Conservation (phyloP, 2,888 invertebrate species). For the Xanthia togata region DNA sequence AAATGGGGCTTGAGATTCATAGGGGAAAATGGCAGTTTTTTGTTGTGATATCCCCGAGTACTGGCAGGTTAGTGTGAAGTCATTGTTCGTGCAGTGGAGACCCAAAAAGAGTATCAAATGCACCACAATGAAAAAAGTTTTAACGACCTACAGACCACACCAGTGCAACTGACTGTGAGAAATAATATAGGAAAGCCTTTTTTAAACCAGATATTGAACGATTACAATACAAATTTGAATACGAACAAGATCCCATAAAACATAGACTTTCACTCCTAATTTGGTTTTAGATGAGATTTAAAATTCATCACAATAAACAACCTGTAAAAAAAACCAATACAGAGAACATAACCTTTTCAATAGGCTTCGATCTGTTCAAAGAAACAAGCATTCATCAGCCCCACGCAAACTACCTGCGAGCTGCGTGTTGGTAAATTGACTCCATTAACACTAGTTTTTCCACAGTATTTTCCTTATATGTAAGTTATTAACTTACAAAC, state of each 20-base stretch:
- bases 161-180: not conserved
- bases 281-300: not conserved
- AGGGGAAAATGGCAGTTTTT: slow-evolving; percentile 17
- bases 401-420: slow-evolving; percentile 33
- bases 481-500: slow-evolving; percentile 16
- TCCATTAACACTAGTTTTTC: slow-evolving; percentile 36
- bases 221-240: not conserved
- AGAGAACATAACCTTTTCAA: slow-evolving; percentile 25
- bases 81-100: not conserved
- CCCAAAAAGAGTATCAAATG: not conserved
- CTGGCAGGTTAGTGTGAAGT: slow-evolving; percentile 4
- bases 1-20: slow-evolving; percentile 31
- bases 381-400: slow-evolving; percentile 18
- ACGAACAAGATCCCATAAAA: not conserved
- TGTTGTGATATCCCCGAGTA: slow-evolving; percentile 5
- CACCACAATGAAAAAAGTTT: not conserved
- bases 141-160: not conserved
- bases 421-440: slow-evolving; percentile 38
- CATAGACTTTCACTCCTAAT: not conserved
- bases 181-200: not conserved
- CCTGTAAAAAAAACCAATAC: no score
- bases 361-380: slow-evolving; percentile 8
- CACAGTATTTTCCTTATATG: slow-evolving; percentile 38
- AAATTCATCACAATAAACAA: not conserved
- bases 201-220: not conserved